These are phyloP conservation scores for Eudemis profundana DNA, from an alignment of 2,888 invertebrate species.

Conservation along the genomic window DNA sequence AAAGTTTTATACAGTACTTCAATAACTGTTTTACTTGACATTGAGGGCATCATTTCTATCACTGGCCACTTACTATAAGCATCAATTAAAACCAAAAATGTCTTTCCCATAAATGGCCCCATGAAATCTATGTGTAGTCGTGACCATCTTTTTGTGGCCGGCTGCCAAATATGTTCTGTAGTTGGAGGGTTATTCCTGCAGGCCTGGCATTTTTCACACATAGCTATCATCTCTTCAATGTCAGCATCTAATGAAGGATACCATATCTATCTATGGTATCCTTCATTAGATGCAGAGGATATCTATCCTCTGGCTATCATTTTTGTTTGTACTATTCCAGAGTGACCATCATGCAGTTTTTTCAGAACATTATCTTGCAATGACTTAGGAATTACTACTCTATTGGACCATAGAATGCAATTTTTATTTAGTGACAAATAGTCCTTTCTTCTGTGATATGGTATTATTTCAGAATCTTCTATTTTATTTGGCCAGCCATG, in stretches of 20 bases:
- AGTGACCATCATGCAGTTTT: background rate
- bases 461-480: background rate
- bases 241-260: conserved; percentile 4
- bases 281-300: no score
- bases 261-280: background rate
- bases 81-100: background rate
- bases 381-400: background rate
- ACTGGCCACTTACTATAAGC: background rate
- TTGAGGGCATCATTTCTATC: background rate
- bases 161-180: conserved; percentile 2
- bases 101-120: background rate
- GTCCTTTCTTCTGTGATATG: background rate
- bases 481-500: background rate
- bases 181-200: conserved; percentile 1
- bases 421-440: background rate
- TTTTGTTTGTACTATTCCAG: no score
- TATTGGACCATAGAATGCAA: background rate
- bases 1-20: background rate
- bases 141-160: background rate
- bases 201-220: conserved; percentile 10
- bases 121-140: background rate
- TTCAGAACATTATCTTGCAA: background rate
- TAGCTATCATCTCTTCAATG: background rate
- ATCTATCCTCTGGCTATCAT: no score
- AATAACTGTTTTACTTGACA: background rate